Conservation (phyloP, 2,888 invertebrate species). For the Leptarthrus brevirostris region DNA sequence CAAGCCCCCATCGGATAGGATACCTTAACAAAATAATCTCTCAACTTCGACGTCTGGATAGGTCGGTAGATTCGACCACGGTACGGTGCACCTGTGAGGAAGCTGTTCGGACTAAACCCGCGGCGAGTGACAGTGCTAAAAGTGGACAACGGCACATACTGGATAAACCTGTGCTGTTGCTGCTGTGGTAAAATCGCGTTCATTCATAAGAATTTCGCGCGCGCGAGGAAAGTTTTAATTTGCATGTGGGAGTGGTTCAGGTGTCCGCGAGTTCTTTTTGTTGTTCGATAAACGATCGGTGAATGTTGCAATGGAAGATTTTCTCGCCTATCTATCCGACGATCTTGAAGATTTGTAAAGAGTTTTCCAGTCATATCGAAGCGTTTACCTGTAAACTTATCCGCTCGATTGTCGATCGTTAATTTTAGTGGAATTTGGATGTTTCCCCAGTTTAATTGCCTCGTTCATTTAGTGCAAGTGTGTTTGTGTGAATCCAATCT, state of each 20-base stretch:
- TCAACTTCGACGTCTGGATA: too few relatives aligned
- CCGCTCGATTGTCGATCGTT: background rate
- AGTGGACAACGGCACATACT: too few relatives aligned
- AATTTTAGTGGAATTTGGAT: slow-evolving; percentile 7
- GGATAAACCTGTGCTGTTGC: background rate
- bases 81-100: too few relatives aligned
- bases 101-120: too few relatives aligned
- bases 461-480: background rate
- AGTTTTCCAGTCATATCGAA: background rate
- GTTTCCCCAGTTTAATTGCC: background rate
- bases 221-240: slow-evolving; percentile 3
- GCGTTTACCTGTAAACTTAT: too few relatives aligned
- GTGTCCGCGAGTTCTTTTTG: background rate
- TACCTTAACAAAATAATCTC: too few relatives aligned
- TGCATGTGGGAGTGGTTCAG: slow-evolving; percentile 42
- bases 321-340: background rate
- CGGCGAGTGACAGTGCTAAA: too few relatives aligned
- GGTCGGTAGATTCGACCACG: too few relatives aligned
- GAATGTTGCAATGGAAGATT: slow-evolving; percentile 23
- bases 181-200: background rate
- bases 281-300: slow-evolving; percentile 17
- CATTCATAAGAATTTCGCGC: slow-evolving; percentile 41
- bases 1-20: too few relatives aligned
- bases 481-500: background rate
- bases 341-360: slow-evolving; percentile 7